phyloP scores from a whole-genome alignment of 2,888 invertebrate genomes.

The Oligia strigilis region DNA sequence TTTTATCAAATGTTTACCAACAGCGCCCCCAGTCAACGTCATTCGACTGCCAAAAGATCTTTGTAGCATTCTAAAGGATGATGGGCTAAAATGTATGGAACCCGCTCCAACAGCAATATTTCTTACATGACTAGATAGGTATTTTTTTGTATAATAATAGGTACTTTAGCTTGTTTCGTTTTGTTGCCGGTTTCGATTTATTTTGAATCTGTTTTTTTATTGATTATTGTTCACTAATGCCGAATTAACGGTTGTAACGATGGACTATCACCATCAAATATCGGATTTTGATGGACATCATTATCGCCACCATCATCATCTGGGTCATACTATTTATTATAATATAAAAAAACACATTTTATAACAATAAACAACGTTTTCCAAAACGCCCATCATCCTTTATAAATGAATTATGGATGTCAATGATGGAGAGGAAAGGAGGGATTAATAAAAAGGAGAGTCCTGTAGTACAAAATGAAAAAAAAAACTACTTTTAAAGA shows the following conservation, averaged over 20 bases:
- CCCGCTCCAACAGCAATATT: too few relatives aligned
- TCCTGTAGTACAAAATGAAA: not conserved
- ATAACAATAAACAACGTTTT: not conserved
- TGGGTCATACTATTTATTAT: not conserved
- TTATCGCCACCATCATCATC: not conserved
- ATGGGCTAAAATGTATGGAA: too few relatives aligned
- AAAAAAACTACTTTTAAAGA: constrained; percentile 32
- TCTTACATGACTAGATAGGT: too few relatives aligned
- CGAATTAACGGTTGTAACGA: not conserved
- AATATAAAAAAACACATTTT: not conserved
- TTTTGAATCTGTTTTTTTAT: too few relatives aligned
- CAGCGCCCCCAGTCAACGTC: not conserved
- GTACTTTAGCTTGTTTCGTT: too few relatives aligned
- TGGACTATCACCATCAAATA: not conserved
- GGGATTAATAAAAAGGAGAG: not conserved
- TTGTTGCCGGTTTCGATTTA: too few relatives aligned
- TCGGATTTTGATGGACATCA: not conserved
- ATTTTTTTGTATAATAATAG: too few relatives aligned
- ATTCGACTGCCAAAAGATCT: not conserved
- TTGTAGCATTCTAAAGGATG: too few relatives aligned
- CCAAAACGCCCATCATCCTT: not conserved
- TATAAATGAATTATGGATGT: not conserved
- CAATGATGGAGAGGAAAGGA: constrained; percentile 1
- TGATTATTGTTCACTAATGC: not conserved
- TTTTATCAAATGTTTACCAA: not conserved